These are phyloP conservation scores for Poeciliopsis retropinna DNA, from an alignment of 2,113 vertebrate species.

Conservation along the genomic window DNA sequence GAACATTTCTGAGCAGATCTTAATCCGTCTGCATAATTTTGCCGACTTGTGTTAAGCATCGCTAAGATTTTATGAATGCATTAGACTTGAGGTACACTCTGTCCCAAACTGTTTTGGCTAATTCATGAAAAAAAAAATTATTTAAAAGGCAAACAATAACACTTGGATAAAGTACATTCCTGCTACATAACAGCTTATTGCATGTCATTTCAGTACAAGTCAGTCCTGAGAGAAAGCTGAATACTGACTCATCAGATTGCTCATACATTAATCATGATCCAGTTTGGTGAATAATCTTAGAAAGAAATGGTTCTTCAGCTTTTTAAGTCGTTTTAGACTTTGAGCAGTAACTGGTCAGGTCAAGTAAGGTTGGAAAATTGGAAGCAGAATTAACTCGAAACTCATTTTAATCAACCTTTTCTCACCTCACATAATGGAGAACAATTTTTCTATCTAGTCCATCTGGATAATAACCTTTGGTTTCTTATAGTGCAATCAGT, in stretches of 20 bases:
- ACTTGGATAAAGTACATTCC: neutral
- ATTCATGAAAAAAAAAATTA: neutral
- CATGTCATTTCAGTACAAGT: neutral
- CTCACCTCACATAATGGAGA: conserved; percentile 53
- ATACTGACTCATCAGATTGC: conserved; percentile 11
- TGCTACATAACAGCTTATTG: neutral
- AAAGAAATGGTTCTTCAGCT: conserved; percentile 24
- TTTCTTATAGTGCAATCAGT: conserved; percentile 60
- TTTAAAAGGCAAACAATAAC: neutral
- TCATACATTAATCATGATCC: conserved; percentile 4
- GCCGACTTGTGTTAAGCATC: neutral
- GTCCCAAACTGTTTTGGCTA: neutral
- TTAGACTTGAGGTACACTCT: neutral
- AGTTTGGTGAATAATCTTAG: conserved; percentile 26
- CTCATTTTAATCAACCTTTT: conserved; percentile 71
- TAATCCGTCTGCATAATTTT: neutral
- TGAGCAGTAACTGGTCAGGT: neutral
- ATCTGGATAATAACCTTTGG: conserved; percentile 73
- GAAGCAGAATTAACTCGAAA: conserved; percentile 54
- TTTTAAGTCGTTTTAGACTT: conserved; percentile 14
- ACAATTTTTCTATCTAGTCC: conserved; percentile 67
- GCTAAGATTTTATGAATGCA: neutral
- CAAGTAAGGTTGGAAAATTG: conserved; percentile 4
- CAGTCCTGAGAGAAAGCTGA: neutral
- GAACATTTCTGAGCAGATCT: neutral